phyloP scores from a whole-genome alignment of 2,113 vertebrate genomes.

The Craseonycteris thonglongyai region DNA sequence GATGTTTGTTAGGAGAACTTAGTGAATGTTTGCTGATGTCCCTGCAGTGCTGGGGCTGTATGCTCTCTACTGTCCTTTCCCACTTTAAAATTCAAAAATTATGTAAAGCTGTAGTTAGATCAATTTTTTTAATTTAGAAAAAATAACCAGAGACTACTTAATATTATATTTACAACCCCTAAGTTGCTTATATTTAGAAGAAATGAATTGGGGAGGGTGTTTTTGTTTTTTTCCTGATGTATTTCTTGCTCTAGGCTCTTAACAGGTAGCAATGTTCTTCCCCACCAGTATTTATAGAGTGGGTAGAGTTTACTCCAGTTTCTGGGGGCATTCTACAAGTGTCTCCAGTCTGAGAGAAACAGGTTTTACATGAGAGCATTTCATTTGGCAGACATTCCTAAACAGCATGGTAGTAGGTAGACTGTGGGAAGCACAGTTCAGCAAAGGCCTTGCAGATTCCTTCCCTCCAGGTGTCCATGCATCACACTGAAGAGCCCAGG shows the following conservation, averaged over 20 bases:
- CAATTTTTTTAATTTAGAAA: not conserved
- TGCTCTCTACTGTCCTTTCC: not conserved
- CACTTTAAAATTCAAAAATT: not conserved
- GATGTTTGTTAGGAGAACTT: not conserved
- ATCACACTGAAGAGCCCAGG: not conserved
- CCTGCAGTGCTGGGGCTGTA: not conserved
- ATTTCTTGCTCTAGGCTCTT: not conserved
- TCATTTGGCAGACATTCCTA: not conserved
- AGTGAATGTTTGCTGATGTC: not conserved
- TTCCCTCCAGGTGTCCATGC: not conserved
- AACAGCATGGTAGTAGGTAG: not conserved
- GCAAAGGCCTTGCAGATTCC: not conserved
- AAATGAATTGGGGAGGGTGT: not conserved
- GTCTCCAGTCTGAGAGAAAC: not conserved
- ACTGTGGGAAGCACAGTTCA: too few species aligned
- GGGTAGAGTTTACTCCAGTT: not conserved
- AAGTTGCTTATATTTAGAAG: not conserved
- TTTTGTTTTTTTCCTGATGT: not conserved
- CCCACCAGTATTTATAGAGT: not conserved
- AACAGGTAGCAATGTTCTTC: not conserved
- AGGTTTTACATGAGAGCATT: not conserved
- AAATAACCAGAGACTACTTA: not conserved
- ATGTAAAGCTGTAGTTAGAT: not conserved
- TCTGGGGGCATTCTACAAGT: not conserved
- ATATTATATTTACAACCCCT: not conserved